Conservation (phyloP, 2,888 invertebrate species). For the Podabrus alpinus region DNA sequence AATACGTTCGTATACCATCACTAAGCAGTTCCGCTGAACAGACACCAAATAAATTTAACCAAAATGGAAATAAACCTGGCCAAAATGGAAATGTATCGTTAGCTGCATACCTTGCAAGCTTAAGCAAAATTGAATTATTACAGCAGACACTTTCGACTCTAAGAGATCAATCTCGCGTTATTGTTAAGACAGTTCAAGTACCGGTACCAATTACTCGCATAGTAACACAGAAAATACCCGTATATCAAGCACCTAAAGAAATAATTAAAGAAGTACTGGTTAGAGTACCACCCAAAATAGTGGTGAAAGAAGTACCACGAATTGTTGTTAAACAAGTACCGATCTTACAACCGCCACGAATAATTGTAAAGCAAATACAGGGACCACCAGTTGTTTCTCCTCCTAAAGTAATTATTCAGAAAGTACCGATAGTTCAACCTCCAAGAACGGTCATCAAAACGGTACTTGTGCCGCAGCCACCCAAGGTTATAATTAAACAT, state of each 20-base stretch:
- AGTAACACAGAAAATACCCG: not conserved
- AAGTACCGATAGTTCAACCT: not conserved
- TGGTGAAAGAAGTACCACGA: not conserved
- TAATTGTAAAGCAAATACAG: not conserved
- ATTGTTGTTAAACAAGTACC: not conserved
- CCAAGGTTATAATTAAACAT: slow-evolving; percentile 8
- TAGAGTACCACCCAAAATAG: not conserved
- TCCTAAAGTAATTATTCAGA: not conserved
- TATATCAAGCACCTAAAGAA: slow-evolving; percentile 4
- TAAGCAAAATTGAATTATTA: not conserved
- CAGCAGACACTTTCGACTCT: not conserved
- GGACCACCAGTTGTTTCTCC: not conserved
- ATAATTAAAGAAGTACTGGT: slow-evolving; percentile 12
- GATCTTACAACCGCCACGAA: not conserved
- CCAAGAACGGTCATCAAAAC: not conserved
- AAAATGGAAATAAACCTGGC: too few species aligned
- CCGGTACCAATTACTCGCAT: not conserved
- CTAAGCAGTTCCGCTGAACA: not conserved
- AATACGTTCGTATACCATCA: not conserved
- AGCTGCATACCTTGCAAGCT: not conserved
- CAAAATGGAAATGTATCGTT: not conserved
- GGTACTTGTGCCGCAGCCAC: not conserved
- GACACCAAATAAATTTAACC: not conserved
- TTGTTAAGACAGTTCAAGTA: not conserved
- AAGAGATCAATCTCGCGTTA: not conserved